Evolutionary conservation across 1,140 invertebrate genomes (phyloP).

Genomic region (Aporrectodea caliginosa): DNA sequence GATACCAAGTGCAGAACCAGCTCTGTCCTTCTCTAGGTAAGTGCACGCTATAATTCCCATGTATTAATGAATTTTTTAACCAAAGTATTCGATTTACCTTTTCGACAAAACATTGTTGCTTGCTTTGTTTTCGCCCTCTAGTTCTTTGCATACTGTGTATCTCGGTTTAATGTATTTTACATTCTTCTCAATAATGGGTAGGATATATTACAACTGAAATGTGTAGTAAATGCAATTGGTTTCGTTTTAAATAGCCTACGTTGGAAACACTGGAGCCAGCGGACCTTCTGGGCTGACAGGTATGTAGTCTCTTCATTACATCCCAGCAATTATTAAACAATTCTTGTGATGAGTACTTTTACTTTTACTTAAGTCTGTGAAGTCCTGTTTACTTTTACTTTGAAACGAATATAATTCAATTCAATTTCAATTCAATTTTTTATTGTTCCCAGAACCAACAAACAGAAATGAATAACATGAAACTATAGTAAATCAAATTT

Average conservation of each 20-base stretch:
- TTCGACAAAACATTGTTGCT: background rate
- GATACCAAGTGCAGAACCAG: too few species aligned
- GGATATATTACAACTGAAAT: background rate
- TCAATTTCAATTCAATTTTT: background rate
- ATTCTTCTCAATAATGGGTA: background rate
- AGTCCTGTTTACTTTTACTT: background rate
- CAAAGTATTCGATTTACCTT: too few species aligned
- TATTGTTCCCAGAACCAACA: too few species aligned
- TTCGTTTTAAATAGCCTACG: too few species aligned
- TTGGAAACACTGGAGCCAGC: background rate
- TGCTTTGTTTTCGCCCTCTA: background rate
- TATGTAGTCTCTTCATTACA: too few species aligned
- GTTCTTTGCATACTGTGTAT: background rate
- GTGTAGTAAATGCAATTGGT: too few species aligned
- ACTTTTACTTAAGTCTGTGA: background rate
- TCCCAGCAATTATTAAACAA: too few species aligned
- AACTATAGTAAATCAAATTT: too few species aligned
- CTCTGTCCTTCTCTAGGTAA: too few species aligned
- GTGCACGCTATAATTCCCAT: too few species aligned
- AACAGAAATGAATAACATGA: too few species aligned
- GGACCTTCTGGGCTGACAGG: background rate
- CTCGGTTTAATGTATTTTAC: background rate
- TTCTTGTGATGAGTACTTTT: background rate
- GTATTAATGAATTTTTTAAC: too few species aligned
- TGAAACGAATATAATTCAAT: background rate